Base-by-base conservation (phyloP, 1,140 invertebrate genomes). In the Ruditapes philippinarum region DNA sequence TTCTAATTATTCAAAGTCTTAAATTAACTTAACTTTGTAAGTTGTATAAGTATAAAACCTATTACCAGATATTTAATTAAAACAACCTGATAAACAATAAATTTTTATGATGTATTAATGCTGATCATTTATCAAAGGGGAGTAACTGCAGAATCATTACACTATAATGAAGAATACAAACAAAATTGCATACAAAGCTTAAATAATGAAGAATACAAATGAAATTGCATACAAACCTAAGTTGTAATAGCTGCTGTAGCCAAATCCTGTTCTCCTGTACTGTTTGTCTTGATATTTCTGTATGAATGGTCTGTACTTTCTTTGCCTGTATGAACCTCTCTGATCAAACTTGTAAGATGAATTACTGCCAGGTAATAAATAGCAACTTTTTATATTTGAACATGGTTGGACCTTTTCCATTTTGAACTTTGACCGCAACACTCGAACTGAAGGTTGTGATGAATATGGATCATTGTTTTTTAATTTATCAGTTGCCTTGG, bases 351-450 rank as follows among this genome's bases (percentile, higher is more conserved):
- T 28, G 40, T 76, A 54, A 17, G 7, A 54, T 42, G 5, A n/a
- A 33, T 9, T 11, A 76, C 9, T 11, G 9, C 38, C 40, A 5
- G 40, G 4, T 28, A n/a, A 76, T 19, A 22, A 14, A 49, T 33
- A 49, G 25, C 51, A 4, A 28, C 19, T 76, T 31, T 28, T 51
- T 25, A 2, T 12, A n/a, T 4, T 28, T 49, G 17, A 28, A 76
- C 9, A 22, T 31, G 45, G 28, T 28, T 38, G n/a, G 3, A 90
- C 84, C 74, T 81, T 88, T 42, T 60, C 60, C 31, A 91, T 54
- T 51, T 91, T 92, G 78, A 89, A 92, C 33, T 92, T 92, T 36
- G 80, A 87, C 36, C 73, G 89, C 33, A 92, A 88, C 17, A 83
- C 62, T 14, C 81, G 81, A 1, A 85, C 88, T 17, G 82, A 88